Evolutionary conservation across 2,113 vertebrate species (phyloP), one percentile per base, ranked within the genome.

Genomic region (Mastomys natalensis): DNA sequence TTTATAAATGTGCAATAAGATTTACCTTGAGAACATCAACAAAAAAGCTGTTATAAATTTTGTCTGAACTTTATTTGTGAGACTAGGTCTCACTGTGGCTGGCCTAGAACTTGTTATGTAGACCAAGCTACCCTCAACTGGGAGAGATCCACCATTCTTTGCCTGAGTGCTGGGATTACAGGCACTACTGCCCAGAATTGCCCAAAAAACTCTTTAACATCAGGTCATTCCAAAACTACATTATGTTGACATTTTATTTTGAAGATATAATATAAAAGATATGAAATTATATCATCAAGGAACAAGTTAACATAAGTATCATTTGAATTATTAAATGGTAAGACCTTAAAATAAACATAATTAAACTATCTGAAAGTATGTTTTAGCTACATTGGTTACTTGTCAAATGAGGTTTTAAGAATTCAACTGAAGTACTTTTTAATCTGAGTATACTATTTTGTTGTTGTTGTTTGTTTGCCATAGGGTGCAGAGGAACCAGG

Each of bases 271-370:
- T 66, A 81, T 4, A 87, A 68, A 92, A 81, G 90, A 87, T 24
- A 80, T 16, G 45, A 91, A 86, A 86, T 66, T 17, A 78, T 73
- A 84, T 43, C 19, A 40, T 82, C 15, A 77, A 96, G 62, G 8
- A 87, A 3, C 34, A 93, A 68, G 31, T 92, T 86, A 91, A 90
- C 68, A 87, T 43, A 93, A 81, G 64, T 86, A 82, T 31, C 87
- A 87, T 72, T 80, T 74, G 21, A 93, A 92, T 85, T 96, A 92
- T 48, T 93, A 82, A 96, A 80, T 55, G 51, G 31, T 85, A 15
- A 95, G 53, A 53, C 8, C 19, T 68, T 68, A 87, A 90, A 26
- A 91, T 64, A 29, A 95, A 96, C 45, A 81, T 31, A 34, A 80
- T 48, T 62, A 92, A 26, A 91, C 12, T 16, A 72, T 64, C 43